A percentile compares a stretch with the other conserved stretches of the same genome.
These are phyloP conservation scores for Wiebesia pumilae DNA, from an alignment of 1,140 invertebrate species.

Conservation along the genomic window DNA sequence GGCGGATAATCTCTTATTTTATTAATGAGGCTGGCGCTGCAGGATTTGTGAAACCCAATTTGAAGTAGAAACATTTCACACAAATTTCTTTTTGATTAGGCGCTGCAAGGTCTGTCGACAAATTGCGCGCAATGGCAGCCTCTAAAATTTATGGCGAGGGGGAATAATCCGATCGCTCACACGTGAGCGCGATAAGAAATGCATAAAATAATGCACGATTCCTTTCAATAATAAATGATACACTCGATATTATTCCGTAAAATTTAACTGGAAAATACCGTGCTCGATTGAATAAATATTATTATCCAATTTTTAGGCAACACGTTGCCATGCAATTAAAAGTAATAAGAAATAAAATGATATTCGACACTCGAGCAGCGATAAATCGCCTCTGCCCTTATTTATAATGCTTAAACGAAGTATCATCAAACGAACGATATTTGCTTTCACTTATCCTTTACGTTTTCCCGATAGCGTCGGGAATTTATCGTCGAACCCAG, in stretches of 20 bases:
- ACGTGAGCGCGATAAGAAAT: background rate
- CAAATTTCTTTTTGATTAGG: conserved; percentile 50
- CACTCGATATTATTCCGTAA: background rate
- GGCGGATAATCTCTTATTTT: conserved; percentile 58
- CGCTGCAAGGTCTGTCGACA: conserved; percentile 24
- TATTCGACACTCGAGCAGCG: background rate
- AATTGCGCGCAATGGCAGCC: conserved; percentile 15
- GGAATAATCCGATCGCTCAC: background rate
- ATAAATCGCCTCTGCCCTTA: background rate
- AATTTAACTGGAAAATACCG: background rate
- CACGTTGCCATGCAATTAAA: background rate
- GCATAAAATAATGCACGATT: background rate
- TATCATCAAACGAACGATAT: too few species aligned
- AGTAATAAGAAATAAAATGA: background rate
- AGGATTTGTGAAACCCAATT: conserved; percentile 56
- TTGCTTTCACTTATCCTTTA: background rate
- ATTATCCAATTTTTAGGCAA: background rate
- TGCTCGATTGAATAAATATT: background rate
- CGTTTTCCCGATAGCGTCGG: background rate
- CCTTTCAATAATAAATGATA: background rate
- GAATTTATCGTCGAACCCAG: too few species aligned
- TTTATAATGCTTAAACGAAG: background rate
- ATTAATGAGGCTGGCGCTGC: conserved; percentile 56
- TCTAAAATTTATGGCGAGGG: conserved; percentile 5
- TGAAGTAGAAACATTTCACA: conserved; percentile 44